These are phyloP conservation scores for Mus minutoides DNA, from an alignment of 2,797 vertebrate genomes.

Conservation along the genomic window DNA sequence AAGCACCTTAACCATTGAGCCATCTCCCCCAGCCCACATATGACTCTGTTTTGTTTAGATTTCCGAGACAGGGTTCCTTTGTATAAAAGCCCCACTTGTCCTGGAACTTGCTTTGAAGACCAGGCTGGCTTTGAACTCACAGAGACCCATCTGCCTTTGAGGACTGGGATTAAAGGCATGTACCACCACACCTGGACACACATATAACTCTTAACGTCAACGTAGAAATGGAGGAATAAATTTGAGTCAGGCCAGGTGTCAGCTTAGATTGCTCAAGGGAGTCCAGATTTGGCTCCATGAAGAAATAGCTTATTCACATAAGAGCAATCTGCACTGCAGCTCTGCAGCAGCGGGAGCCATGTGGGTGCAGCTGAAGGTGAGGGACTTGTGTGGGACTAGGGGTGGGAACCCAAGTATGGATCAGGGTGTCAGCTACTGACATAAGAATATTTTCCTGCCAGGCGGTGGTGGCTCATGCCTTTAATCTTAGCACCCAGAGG, in stretches of 20 bases:
- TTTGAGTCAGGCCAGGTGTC: background rate
- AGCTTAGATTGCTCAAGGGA: background rate
- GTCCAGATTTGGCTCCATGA: background rate
- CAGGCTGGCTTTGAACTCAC: background rate
- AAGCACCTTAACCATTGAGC: background rate
- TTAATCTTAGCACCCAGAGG: background rate
- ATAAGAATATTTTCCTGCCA: background rate
- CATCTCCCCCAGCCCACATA: background rate
- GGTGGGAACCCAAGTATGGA: background rate
- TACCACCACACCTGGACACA: background rate
- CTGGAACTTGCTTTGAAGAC: background rate
- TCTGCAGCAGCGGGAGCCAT: background rate
- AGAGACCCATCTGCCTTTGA: background rate
- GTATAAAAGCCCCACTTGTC: background rate
- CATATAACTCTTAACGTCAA: background rate
- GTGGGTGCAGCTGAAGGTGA: background rate
- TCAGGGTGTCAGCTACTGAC: background rate
- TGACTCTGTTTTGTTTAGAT: background rate
- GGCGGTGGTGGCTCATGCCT: background rate
- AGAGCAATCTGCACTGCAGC: background rate
- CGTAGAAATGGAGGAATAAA: background rate
- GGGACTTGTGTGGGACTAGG: too few species aligned
- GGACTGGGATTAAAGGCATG: background rate
- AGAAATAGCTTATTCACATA: background rate
- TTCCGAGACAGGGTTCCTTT: background rate